Percentiles rank a stretch among this genome's conserved stretches.
These are phyloP conservation scores for Borostomias antarcticus DNA, from an alignment of 2,797 vertebrate species.

Conservation along the genomic window DNA sequence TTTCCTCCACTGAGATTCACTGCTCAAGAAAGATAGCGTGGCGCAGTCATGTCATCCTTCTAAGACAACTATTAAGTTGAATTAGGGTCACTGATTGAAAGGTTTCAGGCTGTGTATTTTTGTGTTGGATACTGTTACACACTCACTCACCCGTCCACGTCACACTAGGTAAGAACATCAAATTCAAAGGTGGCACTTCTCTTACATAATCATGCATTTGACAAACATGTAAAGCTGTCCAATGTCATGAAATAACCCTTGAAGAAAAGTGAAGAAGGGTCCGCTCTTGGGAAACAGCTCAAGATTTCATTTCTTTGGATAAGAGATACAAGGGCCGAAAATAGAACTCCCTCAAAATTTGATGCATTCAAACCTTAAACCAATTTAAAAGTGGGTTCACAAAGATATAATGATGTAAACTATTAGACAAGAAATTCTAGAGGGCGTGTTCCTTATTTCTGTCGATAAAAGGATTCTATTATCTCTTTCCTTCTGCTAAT, in stretches of 20 bases:
- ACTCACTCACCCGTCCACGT: neutral
- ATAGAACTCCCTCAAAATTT: neutral
- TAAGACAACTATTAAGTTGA: conserved; percentile 34
- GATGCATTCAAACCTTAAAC: conserved; percentile 28
- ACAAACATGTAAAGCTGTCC: neutral
- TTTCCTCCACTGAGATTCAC: conserved; percentile 30
- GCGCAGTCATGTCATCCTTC: conserved; percentile 27
- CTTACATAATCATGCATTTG: neutral
- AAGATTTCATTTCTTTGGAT: neutral
- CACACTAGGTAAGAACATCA: neutral
- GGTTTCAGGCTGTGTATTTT: neutral
- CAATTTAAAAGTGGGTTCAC: conserved; percentile 50
- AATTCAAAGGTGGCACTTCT: conserved; percentile 3
- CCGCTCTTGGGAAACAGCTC: conserved; percentile 16
- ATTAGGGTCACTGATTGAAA: conserved; percentile 23
- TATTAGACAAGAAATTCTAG: conserved; percentile 44
- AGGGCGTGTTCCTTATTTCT: conserved; percentile 46
- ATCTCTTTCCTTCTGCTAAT: conserved; percentile 46
- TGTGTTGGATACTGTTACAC: too few species aligned
- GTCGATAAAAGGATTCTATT: conserved; percentile 61
- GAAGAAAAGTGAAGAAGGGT: neutral
- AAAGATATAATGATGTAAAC: conserved; percentile 41
- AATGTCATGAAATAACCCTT: conserved; percentile 18
- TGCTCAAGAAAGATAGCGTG: conserved; percentile 34
- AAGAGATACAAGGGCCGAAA: neutral